These are phyloP conservation scores for Hylomyscus alleni DNA, from an alignment of 2,797 vertebrate species.

Conservation along the genomic window DNA sequence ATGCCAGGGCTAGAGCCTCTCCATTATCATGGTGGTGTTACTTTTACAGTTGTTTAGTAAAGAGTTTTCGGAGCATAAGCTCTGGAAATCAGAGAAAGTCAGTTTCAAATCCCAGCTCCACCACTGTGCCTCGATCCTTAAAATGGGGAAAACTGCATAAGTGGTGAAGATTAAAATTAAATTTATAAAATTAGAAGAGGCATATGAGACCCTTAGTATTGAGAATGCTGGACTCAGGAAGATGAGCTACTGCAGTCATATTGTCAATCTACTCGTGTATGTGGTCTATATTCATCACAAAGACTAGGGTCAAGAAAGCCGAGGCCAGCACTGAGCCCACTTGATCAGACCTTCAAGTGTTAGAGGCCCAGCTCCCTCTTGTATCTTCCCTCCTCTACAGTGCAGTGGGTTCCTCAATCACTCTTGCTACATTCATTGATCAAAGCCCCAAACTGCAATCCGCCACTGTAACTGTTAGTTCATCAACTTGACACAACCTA, in stretches of 20 bases:
- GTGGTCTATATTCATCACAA: neutral
- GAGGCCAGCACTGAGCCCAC: neutral
- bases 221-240: neutral
- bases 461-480: neutral
- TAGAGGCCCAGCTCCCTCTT: neutral
- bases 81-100: conserved; percentile 14
- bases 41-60: neutral
- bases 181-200: neutral
- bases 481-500: neutral
- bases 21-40: neutral
- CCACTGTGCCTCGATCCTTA: neutral
- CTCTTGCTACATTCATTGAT: neutral
- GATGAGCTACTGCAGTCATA: neutral
- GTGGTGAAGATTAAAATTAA: neutral
- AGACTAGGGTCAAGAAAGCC: neutral
- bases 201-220: neutral
- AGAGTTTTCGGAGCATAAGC: neutral
- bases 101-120: conserved; percentile 7
- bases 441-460: neutral
- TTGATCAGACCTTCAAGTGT: neutral
- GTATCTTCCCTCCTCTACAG: neutral
- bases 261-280: neutral
- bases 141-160: neutral
- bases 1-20: neutral
- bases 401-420: neutral